Conservation (phyloP, 2,113 vertebrate species). For the Thomomys bottae region DNA sequence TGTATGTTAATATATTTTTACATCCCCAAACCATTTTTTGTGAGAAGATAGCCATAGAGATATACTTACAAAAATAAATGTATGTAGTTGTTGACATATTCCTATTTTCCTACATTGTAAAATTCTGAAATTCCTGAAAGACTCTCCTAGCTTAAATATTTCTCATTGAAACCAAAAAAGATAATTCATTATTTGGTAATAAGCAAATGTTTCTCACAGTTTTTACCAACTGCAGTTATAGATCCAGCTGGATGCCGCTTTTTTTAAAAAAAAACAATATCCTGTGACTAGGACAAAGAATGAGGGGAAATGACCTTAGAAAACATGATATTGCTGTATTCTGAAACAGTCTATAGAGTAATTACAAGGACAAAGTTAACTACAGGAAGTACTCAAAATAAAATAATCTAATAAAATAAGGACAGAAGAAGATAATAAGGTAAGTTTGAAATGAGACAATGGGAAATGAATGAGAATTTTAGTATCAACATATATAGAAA, state of each 20-base stretch:
- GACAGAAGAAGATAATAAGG: background rate
- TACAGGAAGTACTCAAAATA: background rate
- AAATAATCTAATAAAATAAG: background rate
- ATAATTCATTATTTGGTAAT: background rate
- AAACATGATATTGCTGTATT: background rate
- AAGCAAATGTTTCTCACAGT: background rate
- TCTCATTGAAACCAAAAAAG: background rate
- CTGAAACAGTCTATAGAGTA: background rate
- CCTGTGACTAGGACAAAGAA: background rate
- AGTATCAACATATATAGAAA: background rate
- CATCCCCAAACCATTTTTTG: background rate
- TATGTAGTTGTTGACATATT: background rate
- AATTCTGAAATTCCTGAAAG: background rate
- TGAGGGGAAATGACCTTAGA: background rate
- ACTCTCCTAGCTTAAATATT: background rate
- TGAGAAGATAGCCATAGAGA: background rate
- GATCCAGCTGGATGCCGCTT: background rate
- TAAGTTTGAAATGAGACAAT: conserved; percentile 25
- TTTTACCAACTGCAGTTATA: background rate
- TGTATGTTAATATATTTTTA: background rate
- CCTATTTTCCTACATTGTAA: background rate
- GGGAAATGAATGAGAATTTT: background rate
- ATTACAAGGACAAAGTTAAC: background rate
- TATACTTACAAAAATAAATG: conserved; percentile 8
- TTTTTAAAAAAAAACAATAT: background rate